Evolutionary conservation across 2,797 vertebrate species (phyloP), one percentile per base, ranked within the genome.

Genomic region (Chaetophractus vellerosus): DNA sequence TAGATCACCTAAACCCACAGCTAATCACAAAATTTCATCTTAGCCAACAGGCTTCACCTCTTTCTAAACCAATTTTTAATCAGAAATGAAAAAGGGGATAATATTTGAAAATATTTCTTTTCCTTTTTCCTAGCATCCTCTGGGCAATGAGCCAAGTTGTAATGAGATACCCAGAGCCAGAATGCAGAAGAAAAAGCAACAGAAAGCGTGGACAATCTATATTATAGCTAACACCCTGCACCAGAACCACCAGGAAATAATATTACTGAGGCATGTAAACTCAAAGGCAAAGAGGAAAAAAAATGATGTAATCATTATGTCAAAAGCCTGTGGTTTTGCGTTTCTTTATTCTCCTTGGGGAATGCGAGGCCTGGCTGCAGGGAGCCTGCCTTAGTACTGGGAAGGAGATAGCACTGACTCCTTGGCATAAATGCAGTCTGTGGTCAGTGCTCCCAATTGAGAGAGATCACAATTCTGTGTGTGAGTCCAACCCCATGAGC

Each of bases 101-200:
- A 89, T 71, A 6, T 15, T 79, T 81, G 52, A 57, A 86, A 92
- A 88, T 26, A 83, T 41, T 68, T 93, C 16, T 90, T 86, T 86
- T 84, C 24, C 59, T 66, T 75, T 6, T 89, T 74, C 41, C 82
- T 71, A 6, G 9, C 14, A 75, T 59, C 12, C 55, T 83, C 64
- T 92, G 23, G 75, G 52, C 52, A 86, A 41, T 48, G 41, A 55
- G 38, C 26, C 21, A 61, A 82, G 24, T 59, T 88, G 26, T 74
- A 84, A 87, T 45, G 38, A 93, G 33, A 61, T 41, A 3, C 23
- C 66, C 45, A 24, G 79, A 79, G 45, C 33, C 59, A 74, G 15
- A 83, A 48, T 52, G n/a, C 57, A 71, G 52, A 85, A 87, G 38
- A 45, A 87, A 36, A 57, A 64, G n/a, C 24, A 41, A 41, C 0